These are phyloP conservation scores for Hypothenemus hampei DNA, from an alignment of 1,140 invertebrate species.

Conservation along the genomic window DNA sequence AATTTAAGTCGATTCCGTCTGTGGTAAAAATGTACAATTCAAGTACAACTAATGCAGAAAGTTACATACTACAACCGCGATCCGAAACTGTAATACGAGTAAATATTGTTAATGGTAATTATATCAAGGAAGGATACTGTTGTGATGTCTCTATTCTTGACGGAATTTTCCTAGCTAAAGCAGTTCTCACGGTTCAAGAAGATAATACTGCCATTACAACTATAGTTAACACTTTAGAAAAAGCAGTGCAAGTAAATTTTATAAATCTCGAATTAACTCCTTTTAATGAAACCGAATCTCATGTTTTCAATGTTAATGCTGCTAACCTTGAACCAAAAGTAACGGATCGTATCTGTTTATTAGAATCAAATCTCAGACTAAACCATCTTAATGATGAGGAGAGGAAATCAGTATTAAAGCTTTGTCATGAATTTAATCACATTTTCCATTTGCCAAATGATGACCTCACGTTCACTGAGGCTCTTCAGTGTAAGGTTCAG, in stretches of 20 bases:
- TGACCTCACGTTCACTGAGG: conserved; percentile 22
- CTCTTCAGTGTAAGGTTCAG: conserved; percentile 35
- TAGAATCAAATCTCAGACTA: conserved; percentile 19
- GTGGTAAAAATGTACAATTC: too few species aligned
- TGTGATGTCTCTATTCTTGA: conserved; percentile 18
- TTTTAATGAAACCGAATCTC: conserved; percentile 14
- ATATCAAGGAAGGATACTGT: conserved; percentile 20
- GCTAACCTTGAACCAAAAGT: background rate
- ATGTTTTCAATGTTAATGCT: background rate
- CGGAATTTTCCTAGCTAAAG: conserved; percentile 22
- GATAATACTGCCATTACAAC: conserved; percentile 18
- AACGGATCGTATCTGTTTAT: conserved; percentile 1
- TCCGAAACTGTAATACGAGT: conserved; percentile 20
- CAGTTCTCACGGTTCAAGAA: conserved; percentile 13
- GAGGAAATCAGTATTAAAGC: conserved; percentile 6
- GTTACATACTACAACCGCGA: conserved; percentile 6
- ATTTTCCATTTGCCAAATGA: conserved; percentile 33
- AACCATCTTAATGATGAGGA: conserved; percentile 32
- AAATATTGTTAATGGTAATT: conserved; percentile 18
- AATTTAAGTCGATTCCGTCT: too few species aligned
- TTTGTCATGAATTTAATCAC: conserved; percentile 32
- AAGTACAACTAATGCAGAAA: background rate
- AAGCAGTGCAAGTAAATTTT: background rate
- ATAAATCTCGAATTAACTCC: conserved; percentile 4
- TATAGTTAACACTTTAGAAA: conserved; percentile 25